These are phyloP conservation scores for Cylloceria caligata DNA, from an alignment of 2,888 invertebrate species.

Conservation along the genomic window DNA sequence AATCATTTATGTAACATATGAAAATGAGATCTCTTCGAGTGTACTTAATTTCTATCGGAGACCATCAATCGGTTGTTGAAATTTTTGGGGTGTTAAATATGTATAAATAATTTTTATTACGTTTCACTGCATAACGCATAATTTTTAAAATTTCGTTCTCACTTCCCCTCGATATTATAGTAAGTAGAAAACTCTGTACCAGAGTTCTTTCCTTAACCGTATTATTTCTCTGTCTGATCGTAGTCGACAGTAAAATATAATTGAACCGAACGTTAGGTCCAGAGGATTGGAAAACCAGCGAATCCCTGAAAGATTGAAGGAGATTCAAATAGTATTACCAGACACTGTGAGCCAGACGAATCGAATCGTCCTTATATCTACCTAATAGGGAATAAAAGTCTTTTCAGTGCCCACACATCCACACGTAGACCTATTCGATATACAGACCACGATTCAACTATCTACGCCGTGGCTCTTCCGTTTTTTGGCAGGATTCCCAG, in stretches of 20 bases:
- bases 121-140: too few relatives aligned
- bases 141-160: too few relatives aligned
- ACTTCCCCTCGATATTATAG: too few relatives aligned
- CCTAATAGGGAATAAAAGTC: conserved; percentile 57
- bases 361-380: conserved; percentile 35
- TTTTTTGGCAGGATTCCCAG: conserved; percentile 59
- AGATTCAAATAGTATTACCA: conserved; percentile 21
- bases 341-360: conserved; percentile 29
- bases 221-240: background rate
- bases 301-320: conserved; percentile 22
- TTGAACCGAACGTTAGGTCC: background rate
- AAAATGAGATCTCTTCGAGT: too few relatives aligned
- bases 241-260: background rate
- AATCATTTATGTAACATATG: too few relatives aligned
- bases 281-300: background rate
- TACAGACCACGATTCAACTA: conserved; percentile 47
- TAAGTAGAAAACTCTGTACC: background rate
- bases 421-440: conserved; percentile 37
- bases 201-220: background rate
- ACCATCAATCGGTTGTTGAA: too few relatives aligned
- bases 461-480: conserved; percentile 32
- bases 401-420: conserved; percentile 5
- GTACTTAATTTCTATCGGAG: too few relatives aligned
- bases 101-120: too few relatives aligned
- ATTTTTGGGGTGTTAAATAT: too few relatives aligned